phyloP scores from a whole-genome alignment of 2,888 invertebrate genomes.

The Psylliodes chrysocephalus region DNA sequence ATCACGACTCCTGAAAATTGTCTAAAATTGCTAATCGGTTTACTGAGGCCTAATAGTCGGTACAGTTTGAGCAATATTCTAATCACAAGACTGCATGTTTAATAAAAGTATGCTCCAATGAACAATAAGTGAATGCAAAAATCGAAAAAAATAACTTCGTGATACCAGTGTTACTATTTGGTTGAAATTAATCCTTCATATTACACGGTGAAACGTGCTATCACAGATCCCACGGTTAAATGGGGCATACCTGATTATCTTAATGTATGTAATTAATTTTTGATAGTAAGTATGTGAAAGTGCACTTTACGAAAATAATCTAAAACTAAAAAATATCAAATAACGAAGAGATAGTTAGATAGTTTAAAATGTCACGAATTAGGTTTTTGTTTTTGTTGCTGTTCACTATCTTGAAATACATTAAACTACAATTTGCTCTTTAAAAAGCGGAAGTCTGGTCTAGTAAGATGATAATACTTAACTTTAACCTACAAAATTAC shows the following conservation, averaged over 20 bases:
- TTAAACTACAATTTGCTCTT: no score
- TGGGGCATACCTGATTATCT: constrained; percentile 9
- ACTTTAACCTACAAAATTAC: no score
- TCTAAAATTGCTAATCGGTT: background rate
- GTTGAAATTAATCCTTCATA: background rate
- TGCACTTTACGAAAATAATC: background rate
- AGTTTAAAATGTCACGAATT: no score
- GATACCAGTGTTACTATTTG: constrained; percentile 15
- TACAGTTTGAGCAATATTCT: constrained; percentile 25
- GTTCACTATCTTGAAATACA: no score
- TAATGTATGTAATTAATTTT: constrained; percentile 19
- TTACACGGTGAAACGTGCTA: constrained; percentile 4
- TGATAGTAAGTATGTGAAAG: constrained; percentile 8
- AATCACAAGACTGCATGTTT: constrained; percentile 20
- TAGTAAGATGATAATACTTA: no score
- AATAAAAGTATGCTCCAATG: constrained; percentile 41
- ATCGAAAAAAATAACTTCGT: constrained; percentile 24
- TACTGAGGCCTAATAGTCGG: background rate
- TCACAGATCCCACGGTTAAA: background rate
- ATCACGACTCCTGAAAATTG: constrained; percentile 29
- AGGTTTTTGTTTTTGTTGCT: no score
- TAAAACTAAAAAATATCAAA: background rate
- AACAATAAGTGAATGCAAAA: constrained; percentile 41
- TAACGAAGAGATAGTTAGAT: background rate
- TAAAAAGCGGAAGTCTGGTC: no score